Base-by-base conservation (phyloP, 2,113 vertebrate species). In the Archocentrus centrarchus region DNA sequence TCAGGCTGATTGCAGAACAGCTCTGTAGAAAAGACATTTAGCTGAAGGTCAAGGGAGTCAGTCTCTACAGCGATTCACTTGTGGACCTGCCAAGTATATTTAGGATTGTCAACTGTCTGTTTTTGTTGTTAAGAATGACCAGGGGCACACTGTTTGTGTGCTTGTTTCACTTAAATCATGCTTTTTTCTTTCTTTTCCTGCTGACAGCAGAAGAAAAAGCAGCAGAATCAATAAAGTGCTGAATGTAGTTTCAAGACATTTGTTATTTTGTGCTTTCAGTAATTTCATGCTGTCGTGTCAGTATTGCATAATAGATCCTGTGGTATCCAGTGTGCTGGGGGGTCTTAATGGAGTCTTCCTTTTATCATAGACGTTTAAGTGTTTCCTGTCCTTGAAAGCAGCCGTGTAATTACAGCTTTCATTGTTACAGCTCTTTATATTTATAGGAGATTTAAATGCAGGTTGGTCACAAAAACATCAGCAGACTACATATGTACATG, bases 1-100 rank as follows among this genome's bases (percentile, higher is more conserved):
- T 61, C 75, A 50, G 90, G 82, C 93, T 95, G 94, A 94, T 94
- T 95, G 92, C 91, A 91, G 94, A 90, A 83, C 89, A 91, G 84
- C 88, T 86, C 90, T 53, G 81, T 55, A 68, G 83, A 84, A 80
- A 90, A 44, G 20, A 83, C 70, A 68, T 90, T 91, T 81, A 82
- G 77, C 64, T 90, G 77, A 81, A 88, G 92, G 93, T 93, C 92
- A 91, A 64, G 61, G 75, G 62, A 90, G 59, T 89, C 83, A 30
- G 59, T 47, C 76, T 85, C 63, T 70, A 59, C 61, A 39, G 77
- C 59, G 53, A 17, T 1, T 84, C 68, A 79, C 30, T 75, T 11
- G 18, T 6, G 15, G 22, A 76, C 57, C 24, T 70, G 75, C 80
- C 82, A 85, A 78, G 30, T 83, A 55, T 55, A 41, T 32, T 81